Percentiles rank a stretch among this genome's conserved stretches.
Conservation (phyloP, 2,113 vertebrate species). For the Hystrix brachyura region DNA sequence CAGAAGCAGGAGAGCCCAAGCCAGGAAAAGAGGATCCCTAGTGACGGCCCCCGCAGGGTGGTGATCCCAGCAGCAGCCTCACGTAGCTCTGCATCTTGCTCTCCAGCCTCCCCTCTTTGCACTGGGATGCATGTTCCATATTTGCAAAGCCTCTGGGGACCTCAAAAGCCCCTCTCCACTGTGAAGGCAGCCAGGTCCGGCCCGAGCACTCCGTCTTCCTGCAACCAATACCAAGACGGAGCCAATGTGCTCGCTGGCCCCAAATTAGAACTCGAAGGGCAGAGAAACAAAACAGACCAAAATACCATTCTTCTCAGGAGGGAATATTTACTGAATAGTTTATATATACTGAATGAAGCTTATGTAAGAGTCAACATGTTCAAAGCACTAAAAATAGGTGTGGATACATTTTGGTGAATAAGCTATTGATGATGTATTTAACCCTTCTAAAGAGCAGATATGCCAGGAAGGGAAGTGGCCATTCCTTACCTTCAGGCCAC, state of each 20-base stretch:
- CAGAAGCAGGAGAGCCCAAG: neutral
- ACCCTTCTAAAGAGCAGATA: slow-evolving; percentile 10
- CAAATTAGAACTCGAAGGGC: slow-evolving; percentile 79
- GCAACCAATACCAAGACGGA: neutral
- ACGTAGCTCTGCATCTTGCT: neutral
- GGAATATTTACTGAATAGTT: slow-evolving; percentile 84
- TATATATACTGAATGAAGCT: slow-evolving; percentile 84
- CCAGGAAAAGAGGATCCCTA: neutral
- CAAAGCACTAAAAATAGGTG: slow-evolving; percentile 84
- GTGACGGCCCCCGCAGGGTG: neutral
- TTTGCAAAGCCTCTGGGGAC: neutral
- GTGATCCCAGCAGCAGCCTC: neutral
- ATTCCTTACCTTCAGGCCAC: too few species aligned
- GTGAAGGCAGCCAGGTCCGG: neutral
- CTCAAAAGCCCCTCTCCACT: neutral
- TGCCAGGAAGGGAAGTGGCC: neutral
- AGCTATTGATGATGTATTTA: slow-evolving; percentile 70
- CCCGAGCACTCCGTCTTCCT: neutral
- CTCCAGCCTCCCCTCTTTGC: neutral
- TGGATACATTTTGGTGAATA: slow-evolving; percentile 74
- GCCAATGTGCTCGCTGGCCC: neutral
- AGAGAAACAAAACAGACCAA: slow-evolving; percentile 81
- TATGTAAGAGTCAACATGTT: slow-evolving; percentile 87
- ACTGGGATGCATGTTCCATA: rapidly evolving
- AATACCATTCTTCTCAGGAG: slow-evolving; percentile 82